Base-by-base conservation (phyloP, 2,797 vertebrate genomes). In the Phylloscopus collybita region DNA sequence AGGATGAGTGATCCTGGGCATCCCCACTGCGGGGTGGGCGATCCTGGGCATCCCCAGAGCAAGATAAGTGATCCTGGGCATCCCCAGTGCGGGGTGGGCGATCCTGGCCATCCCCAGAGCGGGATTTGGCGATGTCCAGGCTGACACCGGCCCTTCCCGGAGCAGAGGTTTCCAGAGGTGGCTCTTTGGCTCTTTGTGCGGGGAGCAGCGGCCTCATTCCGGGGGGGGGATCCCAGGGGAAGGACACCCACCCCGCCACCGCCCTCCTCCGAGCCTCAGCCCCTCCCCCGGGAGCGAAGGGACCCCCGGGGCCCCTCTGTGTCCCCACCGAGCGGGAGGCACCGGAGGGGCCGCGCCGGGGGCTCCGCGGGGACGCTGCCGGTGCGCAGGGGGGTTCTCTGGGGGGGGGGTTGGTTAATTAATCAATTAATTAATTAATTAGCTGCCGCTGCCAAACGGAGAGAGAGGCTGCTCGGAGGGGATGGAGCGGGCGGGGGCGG, bases 61-160 rank as follows among this genome's bases (percentile, higher is more conserved):
- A 10, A 34, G 22, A 2, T 36, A n/a, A n/a, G 56, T 6, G 56
- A 36, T 36, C 9, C 14, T 25, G 22, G 14, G 34, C 56, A 59
- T 9, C 15, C n/a, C 26, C 59, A 38, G 38, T 10, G 38, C 38
- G 38, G 38, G 38, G 38, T 38, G 9, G 38, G 38, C 38, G 38
- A 38, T 38, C 10, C 38, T 38, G 38, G 38, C 8, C 38, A 10
- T 38, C 38, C 38, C 38, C 38, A 29, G 34, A 8, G 23, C 10
- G 1, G 59, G n/a, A 1, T 11, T 25, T 2, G 51, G 20, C 6
- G 7, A 11, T 32, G 4, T 1, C 40, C 44, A 2, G 14, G n/a
- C 36, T 5, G 40, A 5, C 16, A 1, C 22, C 1, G 42, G 45
- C 51, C 45, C 62, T 32, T 4, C 15, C 67, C 1, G 38, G 7